Percentiles rank a stretch among this genome's conserved stretches.
These are phyloP conservation scores for Acanthacorydalis orientalis DNA, from an alignment of 2,888 invertebrate species.

Conservation along the genomic window DNA sequence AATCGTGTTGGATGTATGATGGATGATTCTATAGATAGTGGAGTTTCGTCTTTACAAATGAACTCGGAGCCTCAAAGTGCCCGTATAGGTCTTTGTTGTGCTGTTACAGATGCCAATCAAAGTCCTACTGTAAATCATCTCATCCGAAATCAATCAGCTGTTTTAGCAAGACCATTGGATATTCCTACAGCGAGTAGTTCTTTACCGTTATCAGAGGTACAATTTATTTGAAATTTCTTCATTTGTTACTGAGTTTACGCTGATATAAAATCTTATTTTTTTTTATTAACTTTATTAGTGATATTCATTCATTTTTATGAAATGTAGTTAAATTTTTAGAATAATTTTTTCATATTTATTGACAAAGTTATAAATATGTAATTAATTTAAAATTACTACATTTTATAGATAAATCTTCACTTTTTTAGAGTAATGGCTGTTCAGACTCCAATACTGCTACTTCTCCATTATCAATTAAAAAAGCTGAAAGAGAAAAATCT, in stretches of 20 bases:
- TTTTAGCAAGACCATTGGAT: conserved; percentile 21
- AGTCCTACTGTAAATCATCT: conserved; percentile 2
- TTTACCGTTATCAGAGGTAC: neutral
- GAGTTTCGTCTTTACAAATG: neutral
- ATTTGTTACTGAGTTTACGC: too few species aligned
- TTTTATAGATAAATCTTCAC: neutral
- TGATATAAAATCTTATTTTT: too few species aligned
- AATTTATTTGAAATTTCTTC: too few species aligned
- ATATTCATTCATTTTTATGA: too few species aligned
- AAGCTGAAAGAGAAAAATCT: conserved; percentile 1
- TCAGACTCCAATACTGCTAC: neutral
- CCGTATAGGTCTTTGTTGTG: conserved; percentile 5
- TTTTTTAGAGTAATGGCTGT: conserved; percentile 1
- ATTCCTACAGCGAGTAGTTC: neutral
- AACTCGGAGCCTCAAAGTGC: neutral
- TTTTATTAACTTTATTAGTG: too few species aligned
- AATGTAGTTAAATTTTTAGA: too few species aligned
- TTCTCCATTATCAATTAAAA: neutral
- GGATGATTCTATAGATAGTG: conserved; percentile 1
- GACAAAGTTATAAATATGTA: neutral
- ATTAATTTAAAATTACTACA: neutral
- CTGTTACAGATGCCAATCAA: conserved; percentile 4
- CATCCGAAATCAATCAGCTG: conserved; percentile 12
- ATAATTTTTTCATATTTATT: neutral
- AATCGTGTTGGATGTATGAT: conserved; percentile 5